Conservation (phyloP, 2,113 vertebrate genomes). For the Psephotus haematonotus region DNA sequence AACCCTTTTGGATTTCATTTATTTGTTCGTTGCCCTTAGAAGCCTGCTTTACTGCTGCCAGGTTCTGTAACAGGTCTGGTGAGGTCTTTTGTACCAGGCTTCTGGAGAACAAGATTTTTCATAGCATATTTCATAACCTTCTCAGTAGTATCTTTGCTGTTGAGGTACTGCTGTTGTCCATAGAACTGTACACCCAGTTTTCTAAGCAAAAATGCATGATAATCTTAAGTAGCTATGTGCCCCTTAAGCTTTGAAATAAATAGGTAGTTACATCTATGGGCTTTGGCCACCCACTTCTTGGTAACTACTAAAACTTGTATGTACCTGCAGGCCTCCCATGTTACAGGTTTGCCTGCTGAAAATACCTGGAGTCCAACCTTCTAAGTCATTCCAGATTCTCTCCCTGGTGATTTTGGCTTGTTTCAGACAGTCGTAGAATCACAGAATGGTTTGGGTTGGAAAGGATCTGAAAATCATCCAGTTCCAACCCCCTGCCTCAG, state of each 20-base stretch:
- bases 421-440: not conserved
- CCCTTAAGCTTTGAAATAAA: not conserved
- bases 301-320: not conserved
- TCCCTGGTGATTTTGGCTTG: not conserved
- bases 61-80: not conserved
- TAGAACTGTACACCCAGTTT: not conserved
- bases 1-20: not conserved
- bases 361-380: not conserved
- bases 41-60: not conserved
- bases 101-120: not conserved
- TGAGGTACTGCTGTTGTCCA: not conserved
- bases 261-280: not conserved
- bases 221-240: not conserved
- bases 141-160: not conserved
- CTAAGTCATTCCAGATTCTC: not conserved
- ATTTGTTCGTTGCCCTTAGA: not conserved
- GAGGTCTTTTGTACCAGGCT: not conserved
- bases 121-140: not conserved
- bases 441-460: not conserved
- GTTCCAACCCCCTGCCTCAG: not conserved
- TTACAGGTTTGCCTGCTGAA: not conserved
- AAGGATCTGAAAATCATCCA: not conserved
- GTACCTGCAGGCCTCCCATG: fast-evolving
- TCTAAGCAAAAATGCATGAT: not conserved
- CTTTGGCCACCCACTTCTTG: not conserved